Evolutionary conservation across 2,113 vertebrate species (phyloP).

Genomic region (Hippoglossus stenolepis): DNA sequence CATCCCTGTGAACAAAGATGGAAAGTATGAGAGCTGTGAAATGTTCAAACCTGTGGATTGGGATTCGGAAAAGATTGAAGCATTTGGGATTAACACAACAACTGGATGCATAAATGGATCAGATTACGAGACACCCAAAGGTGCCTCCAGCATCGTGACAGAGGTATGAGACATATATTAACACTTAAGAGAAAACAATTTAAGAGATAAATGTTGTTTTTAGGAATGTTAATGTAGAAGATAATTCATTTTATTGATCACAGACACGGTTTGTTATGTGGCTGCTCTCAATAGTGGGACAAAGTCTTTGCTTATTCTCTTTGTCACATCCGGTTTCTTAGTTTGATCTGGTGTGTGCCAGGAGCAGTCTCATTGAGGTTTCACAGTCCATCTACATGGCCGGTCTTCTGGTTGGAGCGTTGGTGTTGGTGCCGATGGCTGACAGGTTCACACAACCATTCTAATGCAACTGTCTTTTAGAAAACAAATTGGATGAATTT

Average conservation of each 20-base stretch:
- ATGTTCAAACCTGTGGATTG: slow-evolving; percentile 87
- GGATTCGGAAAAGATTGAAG: slow-evolving; percentile 78
- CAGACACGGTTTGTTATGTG: no score
- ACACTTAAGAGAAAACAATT: neutral
- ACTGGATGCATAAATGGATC: slow-evolving; percentile 81
- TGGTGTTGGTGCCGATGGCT: slow-evolving; percentile 86
- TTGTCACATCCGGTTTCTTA: slow-evolving; percentile 62
- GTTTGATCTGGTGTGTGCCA: slow-evolving; percentile 91
- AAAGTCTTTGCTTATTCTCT: no score
- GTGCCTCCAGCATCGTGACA: slow-evolving; percentile 75
- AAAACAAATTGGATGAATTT: no score
- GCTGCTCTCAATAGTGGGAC: no score
- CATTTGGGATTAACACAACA: slow-evolving; percentile 82
- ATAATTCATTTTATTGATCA: no score
- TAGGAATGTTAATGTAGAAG: no score
- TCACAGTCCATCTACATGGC: slow-evolving; percentile 89
- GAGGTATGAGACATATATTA: slow-evolving; percentile 67
- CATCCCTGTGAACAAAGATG: slow-evolving; percentile 72
- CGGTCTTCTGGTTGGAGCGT: slow-evolving; percentile 85
- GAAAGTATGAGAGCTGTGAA: slow-evolving; percentile 82
- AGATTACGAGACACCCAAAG: slow-evolving; percentile 74
- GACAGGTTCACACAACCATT: slow-evolving; percentile 82
- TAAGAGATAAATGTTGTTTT: no score
- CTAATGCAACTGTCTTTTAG: no score
- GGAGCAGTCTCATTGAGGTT: slow-evolving; percentile 78